Evolutionary conservation across 2,888 invertebrate species (phyloP), one percentile per base, ranked within the genome.

Genomic region (Amorpha juglandis): DNA sequence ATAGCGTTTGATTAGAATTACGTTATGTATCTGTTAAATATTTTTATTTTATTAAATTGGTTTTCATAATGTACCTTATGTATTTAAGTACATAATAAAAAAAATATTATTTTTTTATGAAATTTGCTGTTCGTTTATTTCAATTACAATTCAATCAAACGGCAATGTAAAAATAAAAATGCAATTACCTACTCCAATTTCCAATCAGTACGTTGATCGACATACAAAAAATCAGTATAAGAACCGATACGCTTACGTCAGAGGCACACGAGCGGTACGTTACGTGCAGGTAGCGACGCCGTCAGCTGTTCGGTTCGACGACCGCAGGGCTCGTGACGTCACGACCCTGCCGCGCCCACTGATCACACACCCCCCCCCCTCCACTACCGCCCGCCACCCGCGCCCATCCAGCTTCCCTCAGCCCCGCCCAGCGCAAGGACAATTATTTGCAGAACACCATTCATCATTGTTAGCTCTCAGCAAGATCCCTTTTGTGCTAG

Each of bases 371-470:
- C 70, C 76, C 73, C 68, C 71, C 71, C 67, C 71, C 74, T 27
- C 27, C 4, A 4, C 27, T 27, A 47, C 68, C 71, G 68, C 66
- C 66, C 62, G 65, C 75, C 77, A 65, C 71, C 71, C 71, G 71
- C 68, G 55, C 71, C 66, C 68, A 14, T 52, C 27, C 52, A 52
- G 52, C 66, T 62, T 65, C 68, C 70, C 68, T 64, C 64, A 64
- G 62, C 73, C 74, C 73, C 72, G 74, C 75, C 74, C 78, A 76
- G 71, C 42, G 72, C 73, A 81, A 86, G 84, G 83, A 87, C 89
- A 86, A 89, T 90, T 87, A 89, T 87, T 88, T 88, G 86, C 89
- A 89, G 89, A 82, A 85, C 83, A 79, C 85, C 84, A 87, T 89
- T 88, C 87, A 87, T 89, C 89, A 88, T 81, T 79, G 80, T 80